Conservation (phyloP, 2,113 vertebrate species). For the Mormoops blainvillei region DNA sequence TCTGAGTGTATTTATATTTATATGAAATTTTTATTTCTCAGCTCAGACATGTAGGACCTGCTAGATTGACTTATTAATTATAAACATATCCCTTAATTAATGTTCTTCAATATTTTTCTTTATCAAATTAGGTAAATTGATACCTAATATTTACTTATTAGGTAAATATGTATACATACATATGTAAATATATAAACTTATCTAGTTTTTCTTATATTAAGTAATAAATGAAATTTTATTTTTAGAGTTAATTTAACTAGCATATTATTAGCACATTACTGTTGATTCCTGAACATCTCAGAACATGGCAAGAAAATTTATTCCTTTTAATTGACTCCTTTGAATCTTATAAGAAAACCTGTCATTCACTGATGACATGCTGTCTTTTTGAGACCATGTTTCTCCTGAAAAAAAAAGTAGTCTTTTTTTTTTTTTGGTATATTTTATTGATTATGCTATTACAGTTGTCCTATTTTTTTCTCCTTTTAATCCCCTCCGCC, state of each 20-base stretch:
- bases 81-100: not conserved
- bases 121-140: not conserved
- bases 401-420: conserved; percentile 29
- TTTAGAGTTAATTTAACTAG: conserved; percentile 28
- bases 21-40: not conserved
- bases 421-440: no score
- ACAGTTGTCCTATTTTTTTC: no score
- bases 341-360: not conserved
- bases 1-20: not conserved
- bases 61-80: conserved; percentile 6
- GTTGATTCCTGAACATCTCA: conserved; percentile 20
- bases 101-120: not conserved
- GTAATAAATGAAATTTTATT: conserved; percentile 11
- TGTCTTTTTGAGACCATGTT: not conserved
- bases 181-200: not conserved
- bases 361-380: not conserved
- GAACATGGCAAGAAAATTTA: conserved; percentile 9
- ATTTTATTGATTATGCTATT: no score
- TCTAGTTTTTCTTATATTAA: conserved; percentile 10
- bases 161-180: not conserved
- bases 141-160: no score
- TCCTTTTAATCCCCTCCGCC: no score
- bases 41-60: not conserved
- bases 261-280: not conserved
- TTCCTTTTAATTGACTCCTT: conserved; percentile 15